Conservation (phyloP, 2,797 vertebrate genomes). For the Manis crassicaudata region DNA sequence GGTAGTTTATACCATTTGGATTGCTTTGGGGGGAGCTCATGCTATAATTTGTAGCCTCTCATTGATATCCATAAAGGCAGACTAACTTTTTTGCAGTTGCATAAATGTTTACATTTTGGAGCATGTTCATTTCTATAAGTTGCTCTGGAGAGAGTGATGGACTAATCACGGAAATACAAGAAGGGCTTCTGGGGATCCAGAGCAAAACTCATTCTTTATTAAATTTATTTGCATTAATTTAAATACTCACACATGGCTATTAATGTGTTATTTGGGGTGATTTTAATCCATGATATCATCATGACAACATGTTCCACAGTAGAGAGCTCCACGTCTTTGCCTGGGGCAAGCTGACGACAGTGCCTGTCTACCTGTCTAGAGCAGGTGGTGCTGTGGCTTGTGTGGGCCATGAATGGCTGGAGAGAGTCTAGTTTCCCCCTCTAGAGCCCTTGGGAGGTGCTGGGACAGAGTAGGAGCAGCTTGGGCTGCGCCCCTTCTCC, state of each 20-base stretch:
- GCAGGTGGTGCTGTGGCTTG: too few relatives aligned
- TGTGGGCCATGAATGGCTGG: too few relatives aligned
- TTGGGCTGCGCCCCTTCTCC: too few relatives aligned
- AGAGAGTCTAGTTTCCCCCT: too few relatives aligned
- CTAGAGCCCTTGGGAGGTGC: too few relatives aligned
- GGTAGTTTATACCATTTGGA: background rate
- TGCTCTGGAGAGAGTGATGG: conserved; percentile 7
- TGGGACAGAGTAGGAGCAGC: too few relatives aligned
- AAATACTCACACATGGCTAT: background rate
- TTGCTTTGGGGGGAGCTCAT: background rate
- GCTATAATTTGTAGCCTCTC: conserved; percentile 34
- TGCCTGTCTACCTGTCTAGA: too few relatives aligned
- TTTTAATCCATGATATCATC: conserved; percentile 38
- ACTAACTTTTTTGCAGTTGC: conserved; percentile 26
- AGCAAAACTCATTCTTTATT: background rate
- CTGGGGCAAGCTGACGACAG: too few relatives aligned
- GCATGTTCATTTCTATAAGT: background rate
- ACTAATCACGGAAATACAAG: conserved; percentile 54
- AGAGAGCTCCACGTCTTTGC: background rate
- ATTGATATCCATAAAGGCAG: conserved; percentile 26
- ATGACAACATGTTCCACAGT: background rate
- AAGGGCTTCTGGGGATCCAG: background rate
- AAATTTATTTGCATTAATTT: background rate
- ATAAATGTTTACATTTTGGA: conserved; percentile 47
- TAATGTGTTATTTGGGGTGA: conserved; percentile 31